Conservation (phyloP, 2,888 invertebrate genomes). For the Drosophila emarginata region DNA sequence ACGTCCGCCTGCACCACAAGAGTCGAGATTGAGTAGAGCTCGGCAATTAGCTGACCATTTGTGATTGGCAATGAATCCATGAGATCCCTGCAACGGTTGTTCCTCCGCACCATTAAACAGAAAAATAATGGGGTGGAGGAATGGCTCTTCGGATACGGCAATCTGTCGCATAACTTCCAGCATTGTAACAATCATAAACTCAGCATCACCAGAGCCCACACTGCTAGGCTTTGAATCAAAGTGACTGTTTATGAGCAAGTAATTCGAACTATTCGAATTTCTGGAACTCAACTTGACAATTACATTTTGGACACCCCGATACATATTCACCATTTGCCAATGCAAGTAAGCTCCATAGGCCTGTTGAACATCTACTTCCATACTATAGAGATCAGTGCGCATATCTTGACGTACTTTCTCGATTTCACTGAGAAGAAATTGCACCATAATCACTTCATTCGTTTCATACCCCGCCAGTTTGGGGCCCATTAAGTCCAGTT, state of each 20-base stretch:
- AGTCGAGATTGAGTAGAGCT: slow-evolving; percentile 94
- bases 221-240: slow-evolving; percentile 95
- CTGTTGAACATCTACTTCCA: slow-evolving; percentile 78
- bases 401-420: slow-evolving; percentile 62
- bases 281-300: slow-evolving; percentile 78
- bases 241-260: slow-evolving; percentile 92
- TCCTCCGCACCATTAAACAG: slow-evolving; percentile 88
- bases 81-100: slow-evolving; percentile 86
- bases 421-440: slow-evolving; percentile 80
- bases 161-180: slow-evolving; percentile 84
- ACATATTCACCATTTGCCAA: slow-evolving; percentile 74
- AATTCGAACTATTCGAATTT: slow-evolving; percentile 67
- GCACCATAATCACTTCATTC: slow-evolving; percentile 86
- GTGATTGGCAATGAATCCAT: slow-evolving; percentile 88
- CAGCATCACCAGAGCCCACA: slow-evolving; percentile 88
- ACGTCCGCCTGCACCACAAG: slow-evolving; percentile 95
- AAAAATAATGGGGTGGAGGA: slow-evolving; percentile 85
- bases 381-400: slow-evolving; percentile 67
- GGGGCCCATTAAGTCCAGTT: slow-evolving; percentile 87
- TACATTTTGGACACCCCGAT: slow-evolving; percentile 80
- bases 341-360: slow-evolving; percentile 75
- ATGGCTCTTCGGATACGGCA: slow-evolving; percentile 80
- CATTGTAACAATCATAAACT: slow-evolving; percentile 86
- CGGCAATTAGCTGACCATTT: slow-evolving; percentile 90
- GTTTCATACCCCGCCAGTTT: slow-evolving; percentile 88